Conservation (phyloP, 1,140 invertebrate species). For the Lordiphosa stackelbergi region DNA sequence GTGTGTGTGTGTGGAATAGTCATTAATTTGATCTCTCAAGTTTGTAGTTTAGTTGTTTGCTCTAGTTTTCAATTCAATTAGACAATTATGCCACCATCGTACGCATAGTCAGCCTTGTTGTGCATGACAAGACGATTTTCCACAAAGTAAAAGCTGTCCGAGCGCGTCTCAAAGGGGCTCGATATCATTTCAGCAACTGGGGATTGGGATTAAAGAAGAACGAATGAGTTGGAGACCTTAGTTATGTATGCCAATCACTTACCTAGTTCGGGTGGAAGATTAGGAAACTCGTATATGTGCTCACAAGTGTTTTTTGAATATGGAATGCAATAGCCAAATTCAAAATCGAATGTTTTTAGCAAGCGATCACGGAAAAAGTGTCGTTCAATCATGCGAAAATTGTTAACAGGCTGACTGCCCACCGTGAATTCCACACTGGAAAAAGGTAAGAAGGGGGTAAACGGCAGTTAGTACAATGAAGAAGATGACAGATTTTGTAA, state of each 20-base stretch:
- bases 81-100: constrained; percentile 72
- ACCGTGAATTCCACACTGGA: constrained; percentile 97
- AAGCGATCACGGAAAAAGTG: constrained; percentile 96
- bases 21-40: constrained; percentile 45
- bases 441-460: constrained; percentile 38
- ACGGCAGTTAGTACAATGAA: too few relatives aligned
- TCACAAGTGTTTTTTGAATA: constrained; percentile 98
- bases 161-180: constrained; percentile 96
- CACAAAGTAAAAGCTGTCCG: constrained; percentile 99
- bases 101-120: constrained; percentile 88
- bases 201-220: constrained; percentile 58
- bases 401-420: constrained; percentile 92
- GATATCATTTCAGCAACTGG: constrained; percentile 97
- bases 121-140: constrained; percentile 98
- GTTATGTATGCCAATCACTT: constrained; percentile 77
- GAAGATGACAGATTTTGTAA: too few relatives aligned
- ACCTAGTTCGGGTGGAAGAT: constrained; percentile 91
- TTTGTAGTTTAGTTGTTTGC: constrained; percentile 36
- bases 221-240: too few relatives aligned
- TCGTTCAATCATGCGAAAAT: constrained; percentile 98
- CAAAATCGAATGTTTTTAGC: constrained; percentile 99
- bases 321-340: constrained; percentile 99
- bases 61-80: constrained; percentile 44
- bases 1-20: constrained; percentile 23
- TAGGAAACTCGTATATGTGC: constrained; percentile 99